Base-by-base conservation (phyloP, 2,113 vertebrate species). In the Myrmecophaga tridactyla region DNA sequence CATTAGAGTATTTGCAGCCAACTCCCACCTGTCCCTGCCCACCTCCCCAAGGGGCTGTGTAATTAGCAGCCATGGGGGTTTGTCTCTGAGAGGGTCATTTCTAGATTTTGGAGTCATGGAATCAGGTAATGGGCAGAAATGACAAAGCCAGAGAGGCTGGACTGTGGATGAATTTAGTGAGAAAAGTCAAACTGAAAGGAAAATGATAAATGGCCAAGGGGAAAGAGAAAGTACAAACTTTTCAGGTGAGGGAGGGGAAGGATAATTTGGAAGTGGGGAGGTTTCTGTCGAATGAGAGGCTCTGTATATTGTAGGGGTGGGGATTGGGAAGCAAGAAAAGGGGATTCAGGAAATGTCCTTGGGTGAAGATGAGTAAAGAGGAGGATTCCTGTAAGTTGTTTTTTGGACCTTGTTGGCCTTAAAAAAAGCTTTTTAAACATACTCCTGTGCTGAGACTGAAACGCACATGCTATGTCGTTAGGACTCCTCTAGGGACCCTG, bases 1-100 rank as follows among this genome's bases (percentile, higher is more conserved):
- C 7, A 1, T 34, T 2, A 48, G 34, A 2, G 17, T 18, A 6
- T 36, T 48, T 7, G 6, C 15, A 8, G 56, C 6, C 1, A 17
- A 18, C 51, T 5, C 10, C 7, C 82, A n/a, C n/a, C n/a, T n/a
- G n/a, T 25, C 60, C 36, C 15, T 14, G 18, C n/a, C 34, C 39
- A 14, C 41, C 31, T n/a, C 14, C 1, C 5, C 1, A 39, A 53
- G 75, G 73, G 39, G 48, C 46, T 34, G 25, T n/a, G 1, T 25
- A 4, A 2, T 46, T 60, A 27, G 34, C 75, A 76, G 58, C 2
- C 3, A 18, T 1, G 23, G 21, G 15, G 20, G 5, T 2, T 21
- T 39, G 34, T 29, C 27, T 73, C 31, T 63, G 34, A 29, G 46
- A 53, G 67, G 6, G 20, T 8, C 6, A 14, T 41, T 70, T 95